Conservation (phyloP, 1,140 invertebrate species). For the Cylas formicarius region DNA sequence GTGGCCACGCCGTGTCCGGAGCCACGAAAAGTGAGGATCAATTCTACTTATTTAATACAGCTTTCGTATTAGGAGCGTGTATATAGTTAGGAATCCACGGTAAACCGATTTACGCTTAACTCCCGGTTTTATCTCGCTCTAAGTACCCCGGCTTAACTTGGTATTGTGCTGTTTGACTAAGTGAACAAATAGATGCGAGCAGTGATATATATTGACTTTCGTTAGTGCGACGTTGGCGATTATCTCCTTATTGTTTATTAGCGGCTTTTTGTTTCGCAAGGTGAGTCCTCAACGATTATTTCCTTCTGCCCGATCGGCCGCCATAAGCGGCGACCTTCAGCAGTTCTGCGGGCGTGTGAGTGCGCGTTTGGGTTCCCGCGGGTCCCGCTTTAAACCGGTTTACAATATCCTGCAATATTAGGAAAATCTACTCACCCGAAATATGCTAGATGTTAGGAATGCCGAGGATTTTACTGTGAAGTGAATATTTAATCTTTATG, state of each 20-base stretch:
- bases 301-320: conserved; percentile 7
- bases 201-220: conserved; percentile 43
- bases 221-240: conserved; percentile 26
- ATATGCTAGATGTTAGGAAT: no score
- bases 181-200: conserved; percentile 43
- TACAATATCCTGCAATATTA: no score
- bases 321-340: background rate
- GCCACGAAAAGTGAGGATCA: conserved; percentile 44
- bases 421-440: no score
- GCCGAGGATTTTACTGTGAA: no score
- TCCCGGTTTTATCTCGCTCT: conserved; percentile 43
- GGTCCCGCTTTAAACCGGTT: no score
- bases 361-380: no score
- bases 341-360: conserved; percentile 17
- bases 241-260: conserved; percentile 27
- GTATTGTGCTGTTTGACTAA: conserved; percentile 43
- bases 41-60: conserved; percentile 45
- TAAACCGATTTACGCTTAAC: conserved; percentile 45
- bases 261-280: conserved; percentile 18
- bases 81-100: conserved; percentile 45
- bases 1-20: conserved; percentile 33
- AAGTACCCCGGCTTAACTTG: conserved; percentile 42
- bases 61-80: conserved; percentile 44
- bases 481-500: no score
- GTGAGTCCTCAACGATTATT: conserved; percentile 26